A percentile compares a stretch with the other conserved stretches of the same genome.
Evolutionary conservation across 1,140 invertebrate species (phyloP).

Genomic region (Pogonognathellus flavescens): DNA sequence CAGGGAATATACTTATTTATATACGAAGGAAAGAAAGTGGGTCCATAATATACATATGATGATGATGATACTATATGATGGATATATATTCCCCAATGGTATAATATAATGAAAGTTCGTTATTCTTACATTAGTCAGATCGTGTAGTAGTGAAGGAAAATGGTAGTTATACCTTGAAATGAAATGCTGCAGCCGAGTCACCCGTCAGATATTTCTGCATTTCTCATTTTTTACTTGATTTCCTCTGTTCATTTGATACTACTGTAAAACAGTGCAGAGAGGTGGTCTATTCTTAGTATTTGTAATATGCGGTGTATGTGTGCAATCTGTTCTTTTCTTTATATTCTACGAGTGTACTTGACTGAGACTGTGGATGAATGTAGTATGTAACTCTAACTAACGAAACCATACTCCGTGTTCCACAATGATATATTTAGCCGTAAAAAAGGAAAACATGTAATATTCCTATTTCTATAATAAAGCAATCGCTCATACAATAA

Average conservation of each 20-base stretch:
- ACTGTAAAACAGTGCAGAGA: neutral
- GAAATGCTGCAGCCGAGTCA: slow-evolving; percentile 27
- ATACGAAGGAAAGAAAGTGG: no score
- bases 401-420: neutral
- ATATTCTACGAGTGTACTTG: neutral
- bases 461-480: neutral
- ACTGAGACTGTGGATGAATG: no score
- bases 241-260: slow-evolving; percentile 42
- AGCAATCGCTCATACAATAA: neutral
- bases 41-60: no score
- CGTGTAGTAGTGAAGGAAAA: neutral
- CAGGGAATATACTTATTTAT: no score
- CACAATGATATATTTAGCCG: slow-evolving; percentile 17
- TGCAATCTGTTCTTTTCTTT: slow-evolving; percentile 5
- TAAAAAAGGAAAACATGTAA: slow-evolving; percentile 13
- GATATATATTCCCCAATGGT: neutral
- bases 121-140: slow-evolving; percentile 34
- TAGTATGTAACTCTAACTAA: neutral
- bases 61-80: neutral
- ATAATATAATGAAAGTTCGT: neutral
- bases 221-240: slow-evolving; percentile 52
- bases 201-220: slow-evolving; percentile 52
- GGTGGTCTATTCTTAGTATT: slow-evolving; percentile 46
- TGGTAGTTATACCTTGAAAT: neutral
- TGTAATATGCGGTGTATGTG: neutral